Base-by-base conservation (phyloP, 1,140 invertebrate species). In the Bombus superbus region DNA sequence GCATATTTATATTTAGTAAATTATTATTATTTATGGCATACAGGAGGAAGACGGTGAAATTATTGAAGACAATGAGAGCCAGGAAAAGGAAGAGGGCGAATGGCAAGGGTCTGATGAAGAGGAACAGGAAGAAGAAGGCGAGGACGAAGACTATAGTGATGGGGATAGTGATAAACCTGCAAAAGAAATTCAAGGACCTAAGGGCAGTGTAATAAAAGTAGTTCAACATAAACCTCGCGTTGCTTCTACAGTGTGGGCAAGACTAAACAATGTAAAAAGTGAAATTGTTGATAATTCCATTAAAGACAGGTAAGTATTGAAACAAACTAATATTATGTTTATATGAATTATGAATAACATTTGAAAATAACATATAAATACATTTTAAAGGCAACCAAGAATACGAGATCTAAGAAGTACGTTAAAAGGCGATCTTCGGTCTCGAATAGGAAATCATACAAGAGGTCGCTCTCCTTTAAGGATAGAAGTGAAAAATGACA, bases 221-320 rank as follows among this genome's bases (percentile, higher is more conserved):
- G 93, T 95, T 32, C 91, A 92, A 79, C 91, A 88, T 13, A 95
- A 95, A 86, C 95, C 95, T 53, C 92, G 93, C 71, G 89, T 95
- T 81, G 93, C 94, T 2, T 95, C 95, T 9, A 95, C 95, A 91
- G 96, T 96, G n/a, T 96, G 96, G 96, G 95, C 96, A 1, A 95
- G 96, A 93, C 91, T 96, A 80, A 96, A 96, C 86, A 90, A 92
- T 74, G 78, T 88, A 6, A 91, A 92, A 89, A 91, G 85, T 59
- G 88, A 87, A 15, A 28, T 84, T 47, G 89, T 40, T 35, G 82
- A 90, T 6, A 91, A 81, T 38, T 87, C 81, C 18, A 47, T 80
- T 22, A 91, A 85, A 80, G 86, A 90, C 35, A 92, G 93, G 93
- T 93, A 87, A 85, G 42, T 40, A 68, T 68, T 64, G 53, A 22